Evolutionary conservation across 2,888 invertebrate genomes (phyloP), one percentile per base, ranked within the genome.

Genomic region (Chloroclysta siterata): DNA sequence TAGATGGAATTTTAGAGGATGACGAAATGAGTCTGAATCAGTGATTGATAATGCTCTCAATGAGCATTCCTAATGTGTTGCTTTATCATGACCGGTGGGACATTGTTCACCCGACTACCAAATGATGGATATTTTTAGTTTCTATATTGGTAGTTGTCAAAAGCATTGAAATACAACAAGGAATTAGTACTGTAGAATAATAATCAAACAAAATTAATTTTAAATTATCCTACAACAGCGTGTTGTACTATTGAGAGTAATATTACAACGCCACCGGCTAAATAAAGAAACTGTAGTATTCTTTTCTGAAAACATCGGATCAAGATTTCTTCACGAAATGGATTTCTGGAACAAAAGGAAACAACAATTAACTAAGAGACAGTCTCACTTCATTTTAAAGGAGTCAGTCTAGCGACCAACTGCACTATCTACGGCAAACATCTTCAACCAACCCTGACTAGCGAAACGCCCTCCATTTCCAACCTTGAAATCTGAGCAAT

Each of bases 11-110:
- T 69, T 53, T 68, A 70, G 69, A 64, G 69, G 72, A 70, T 71
- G 71, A 72, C 63, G 71, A 69, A 70, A 75, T 76, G 72, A 71
- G 73, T 63, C 60, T 67, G 66, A 73, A 65, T 74, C 69, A 63
- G 68, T 78, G 76, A 77, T 79, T 78, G 75, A 79, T 80, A 76
- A 54, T 22, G 65, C 41, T 63, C 39, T 46, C 22, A 22, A 50
- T 53, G 52, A 56, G 59, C 53, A 36, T 51, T 42, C 29, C 71
- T 66, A 65, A 72, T 75, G 71, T 70, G 61, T 68, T 62, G 71
- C 48, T 60, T 66, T 53, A 57, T 58, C 54, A 61, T 14, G n/a
- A 15, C 42, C 1, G 5, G 28, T 28, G 11, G 10, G 7, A 10
- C 14, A 29, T 14, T 44, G 8, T 11, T 46, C 46, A 46, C 8